Percentiles rank a stretch among this genome's conserved stretches.
These are phyloP conservation scores for Hydroisotoma schaefferi DNA, from an alignment of 2,888 invertebrate species.

Conservation along the genomic window DNA sequence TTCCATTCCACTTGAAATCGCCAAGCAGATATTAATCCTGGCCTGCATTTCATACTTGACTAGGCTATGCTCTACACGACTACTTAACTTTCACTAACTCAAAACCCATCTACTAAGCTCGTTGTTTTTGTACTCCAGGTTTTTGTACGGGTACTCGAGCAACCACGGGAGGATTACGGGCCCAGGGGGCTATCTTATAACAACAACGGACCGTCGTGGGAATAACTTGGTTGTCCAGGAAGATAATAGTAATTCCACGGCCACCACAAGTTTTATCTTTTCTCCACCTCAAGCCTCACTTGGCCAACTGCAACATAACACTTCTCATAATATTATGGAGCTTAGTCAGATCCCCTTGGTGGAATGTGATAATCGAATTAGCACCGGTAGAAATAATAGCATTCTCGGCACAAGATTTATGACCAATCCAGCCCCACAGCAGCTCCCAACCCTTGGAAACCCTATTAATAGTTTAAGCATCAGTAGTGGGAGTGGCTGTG, in stretches of 20 bases:
- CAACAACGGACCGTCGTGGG: neutral
- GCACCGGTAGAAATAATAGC: neutral
- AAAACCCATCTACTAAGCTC: too few relatives aligned
- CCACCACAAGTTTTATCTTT: slow-evolving; percentile 11
- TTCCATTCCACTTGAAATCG: too few relatives aligned
- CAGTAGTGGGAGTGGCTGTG: neutral
- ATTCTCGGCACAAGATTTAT: slow-evolving; percentile 8
- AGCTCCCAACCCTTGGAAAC: neutral
- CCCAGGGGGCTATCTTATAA: neutral
- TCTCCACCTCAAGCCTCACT: slow-evolving; percentile 1
- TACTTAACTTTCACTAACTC: too few relatives aligned
- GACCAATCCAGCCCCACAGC: neutral
- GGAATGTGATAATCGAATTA: slow-evolving; percentile 15
- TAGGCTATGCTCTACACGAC: too few relatives aligned
- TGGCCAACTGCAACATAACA: neutral
- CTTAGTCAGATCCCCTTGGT: slow-evolving; percentile 8
- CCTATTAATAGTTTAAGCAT: neutral
- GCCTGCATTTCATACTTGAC: too few relatives aligned
- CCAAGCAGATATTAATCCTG: too few relatives aligned
- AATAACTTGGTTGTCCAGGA: neutral
- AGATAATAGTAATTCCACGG: neutral
- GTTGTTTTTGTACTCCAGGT: neutral
- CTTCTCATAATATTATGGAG: slow-evolving; percentile 4
- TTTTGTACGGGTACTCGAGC: slow-evolving; percentile 10
- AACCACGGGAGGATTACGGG: slow-evolving; percentile 4